These are phyloP conservation scores for Butorides virescens DNA, from an alignment of 2,113 vertebrate genomes.

Conservation along the genomic window DNA sequence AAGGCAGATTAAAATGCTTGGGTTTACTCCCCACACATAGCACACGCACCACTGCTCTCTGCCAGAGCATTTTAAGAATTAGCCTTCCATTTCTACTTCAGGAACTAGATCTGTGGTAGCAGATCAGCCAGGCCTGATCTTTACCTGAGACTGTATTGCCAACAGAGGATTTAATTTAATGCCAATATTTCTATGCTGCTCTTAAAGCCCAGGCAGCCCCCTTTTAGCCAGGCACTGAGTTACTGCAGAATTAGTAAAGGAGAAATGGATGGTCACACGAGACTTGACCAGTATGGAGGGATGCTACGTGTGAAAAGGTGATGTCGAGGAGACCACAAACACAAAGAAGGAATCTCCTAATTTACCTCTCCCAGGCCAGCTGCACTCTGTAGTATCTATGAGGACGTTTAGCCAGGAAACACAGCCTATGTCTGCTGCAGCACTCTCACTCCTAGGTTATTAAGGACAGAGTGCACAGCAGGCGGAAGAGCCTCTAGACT, in stretches of 20 bases:
- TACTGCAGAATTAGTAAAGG: background rate
- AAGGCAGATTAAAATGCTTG: background rate
- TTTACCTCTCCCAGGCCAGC: background rate
- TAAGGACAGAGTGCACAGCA: background rate
- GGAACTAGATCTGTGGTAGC: background rate
- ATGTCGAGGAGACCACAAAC: background rate
- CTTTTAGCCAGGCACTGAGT: background rate
- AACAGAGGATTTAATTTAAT: background rate
- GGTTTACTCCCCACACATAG: background rate
- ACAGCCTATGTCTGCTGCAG: background rate
- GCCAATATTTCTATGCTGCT: background rate
- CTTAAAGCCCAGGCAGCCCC: background rate
- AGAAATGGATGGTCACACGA: background rate
- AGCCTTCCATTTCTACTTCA: background rate
- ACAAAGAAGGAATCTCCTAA: background rate
- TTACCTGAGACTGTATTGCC: background rate
- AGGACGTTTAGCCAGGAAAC: background rate
- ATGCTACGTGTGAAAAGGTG: background rate
- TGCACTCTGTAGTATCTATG: rapidly evolving
- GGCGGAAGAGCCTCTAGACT: background rate
- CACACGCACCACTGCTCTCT: no score
- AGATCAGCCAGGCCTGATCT: background rate
- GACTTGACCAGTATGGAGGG: background rate
- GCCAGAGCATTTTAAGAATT: background rate
- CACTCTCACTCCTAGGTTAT: background rate